Evolutionary conservation across 2,888 invertebrate species (phyloP), one percentile per base, ranked within the genome.

Genomic region (Apeira syringaria): DNA sequence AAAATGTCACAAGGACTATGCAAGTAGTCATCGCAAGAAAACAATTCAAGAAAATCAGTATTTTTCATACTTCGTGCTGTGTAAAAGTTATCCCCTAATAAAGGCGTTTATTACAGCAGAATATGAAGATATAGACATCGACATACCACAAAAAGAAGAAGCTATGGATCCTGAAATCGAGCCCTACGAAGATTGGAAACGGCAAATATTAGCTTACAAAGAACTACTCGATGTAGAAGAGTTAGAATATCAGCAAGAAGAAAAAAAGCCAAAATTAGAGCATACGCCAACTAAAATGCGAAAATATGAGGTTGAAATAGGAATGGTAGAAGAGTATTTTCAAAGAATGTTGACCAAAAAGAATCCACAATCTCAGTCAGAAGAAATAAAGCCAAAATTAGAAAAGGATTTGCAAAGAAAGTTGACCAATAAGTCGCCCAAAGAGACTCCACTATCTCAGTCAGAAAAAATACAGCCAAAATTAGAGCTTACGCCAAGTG

Each of bases 131-230:
- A 80, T 80, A 74, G 78, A 83, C 5, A 32, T 76, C 0, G 80
- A 81, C 7, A 3, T 35, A 12, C 38, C 30, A 5, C 54, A 17
- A 52, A 62, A 46, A 62, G 64, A 74, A 46, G 53, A 56, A 26
- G 0, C 58, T 30, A 37, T 52, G 20, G 74, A 83, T 57, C 64
- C 64, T 1, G 53, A 69, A 52, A 59, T 82, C 29, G 93, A 94
- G 67, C 82, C 91, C 0, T 94, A 94, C 50, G 91, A 92, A 42
- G 84, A 83, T 7, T 94, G 94, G 94, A 93, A 91, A 47, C 73
- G 72, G 11, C 80, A 93, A 22, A 92, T 94, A 69, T 58, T 93
- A 5, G 91, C 93, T 0, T 79, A 80, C 41, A 72, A 69, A 47
- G 86, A 87, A 41, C 37, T 81, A 0, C 64, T 52, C 33, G 65